A percentile compares a stretch with the other conserved stretches of the same genome.
These are phyloP conservation scores for Pteronura brasiliensis DNA, from an alignment of 2,113 vertebrate species.

Conservation along the genomic window DNA sequence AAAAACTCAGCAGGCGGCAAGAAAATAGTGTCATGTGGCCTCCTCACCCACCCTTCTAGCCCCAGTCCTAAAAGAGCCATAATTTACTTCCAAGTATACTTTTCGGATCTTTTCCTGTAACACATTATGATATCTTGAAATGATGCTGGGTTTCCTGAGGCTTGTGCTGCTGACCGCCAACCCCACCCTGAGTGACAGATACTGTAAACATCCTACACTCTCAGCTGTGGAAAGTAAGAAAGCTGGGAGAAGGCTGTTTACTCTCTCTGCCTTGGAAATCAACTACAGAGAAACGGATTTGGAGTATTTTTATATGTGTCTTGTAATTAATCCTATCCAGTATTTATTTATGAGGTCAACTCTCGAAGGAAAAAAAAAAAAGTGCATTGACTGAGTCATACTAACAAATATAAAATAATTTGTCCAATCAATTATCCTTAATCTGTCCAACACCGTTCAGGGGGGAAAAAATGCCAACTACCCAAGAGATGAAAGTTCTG, in stretches of 20 bases:
- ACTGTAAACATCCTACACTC: slow-evolving; percentile 99
- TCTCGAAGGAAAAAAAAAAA: not conserved
- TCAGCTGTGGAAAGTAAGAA: slow-evolving; percentile 92
- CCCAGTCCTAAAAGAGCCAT: not conserved
- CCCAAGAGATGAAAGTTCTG: not conserved
- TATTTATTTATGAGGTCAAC: slow-evolving; percentile 6
- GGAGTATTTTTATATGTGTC: not conserved
- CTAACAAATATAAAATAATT: slow-evolving; percentile 34
- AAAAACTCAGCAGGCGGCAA: not conserved
- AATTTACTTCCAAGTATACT: not conserved
- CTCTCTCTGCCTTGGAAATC: slow-evolving; percentile 92
- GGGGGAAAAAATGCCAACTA: not conserved
- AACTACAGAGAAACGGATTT: slow-evolving; percentile 54
- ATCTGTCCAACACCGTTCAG: not conserved
- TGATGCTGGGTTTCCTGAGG: slow-evolving; percentile 48
- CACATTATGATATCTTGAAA: not conserved
- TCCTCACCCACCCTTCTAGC: not conserved
- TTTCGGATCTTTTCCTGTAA: not conserved
- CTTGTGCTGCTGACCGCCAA: slow-evolving; percentile 56
- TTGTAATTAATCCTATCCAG: not conserved
- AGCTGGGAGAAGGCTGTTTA: slow-evolving; percentile 99
- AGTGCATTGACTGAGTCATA: not conserved
- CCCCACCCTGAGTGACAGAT: slow-evolving; percentile 86
- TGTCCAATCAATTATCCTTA: not conserved
- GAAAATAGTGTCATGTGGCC: not conserved